Evolutionary conservation across 2,888 invertebrate genomes (phyloP).

Genomic region (Caenorhabditis sulstoni): DNA sequence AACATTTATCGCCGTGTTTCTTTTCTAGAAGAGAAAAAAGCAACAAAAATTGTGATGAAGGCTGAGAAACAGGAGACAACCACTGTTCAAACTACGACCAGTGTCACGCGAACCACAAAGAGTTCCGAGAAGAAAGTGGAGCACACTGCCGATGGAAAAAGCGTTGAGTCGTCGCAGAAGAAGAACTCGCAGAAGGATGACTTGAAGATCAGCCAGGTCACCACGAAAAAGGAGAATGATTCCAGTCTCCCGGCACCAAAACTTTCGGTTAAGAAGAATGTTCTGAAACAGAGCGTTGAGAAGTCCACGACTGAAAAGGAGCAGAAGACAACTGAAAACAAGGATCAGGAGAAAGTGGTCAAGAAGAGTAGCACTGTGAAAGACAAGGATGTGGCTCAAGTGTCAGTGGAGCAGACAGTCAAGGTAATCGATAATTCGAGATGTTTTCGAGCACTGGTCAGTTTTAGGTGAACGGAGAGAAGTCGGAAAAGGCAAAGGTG

Average conservation of each 20-base stretch:
- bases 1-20: not conserved
- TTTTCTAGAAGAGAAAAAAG: constrained; percentile 46
- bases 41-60: constrained; percentile 54
- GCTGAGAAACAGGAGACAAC: constrained; percentile 65
- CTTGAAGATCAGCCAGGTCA: constrained; percentile 63
- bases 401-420: constrained; percentile 46
- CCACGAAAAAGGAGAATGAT: constrained; percentile 65
- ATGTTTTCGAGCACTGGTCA: not conserved
- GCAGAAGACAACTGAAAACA: constrained; percentile 49
- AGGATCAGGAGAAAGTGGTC: constrained; percentile 38
- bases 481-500: constrained; percentile 44
- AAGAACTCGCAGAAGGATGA: constrained; percentile 62
- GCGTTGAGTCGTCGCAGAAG: constrained; percentile 59
- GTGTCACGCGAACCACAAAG: constrained; percentile 50
- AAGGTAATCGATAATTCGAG: constrained; percentile 18
- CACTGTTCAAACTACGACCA: constrained; percentile 66
- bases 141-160: constrained; percentile 61
- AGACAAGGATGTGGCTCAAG: constrained; percentile 45
- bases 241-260: constrained; percentile 50
- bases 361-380: constrained; percentile 56
- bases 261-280: constrained; percentile 62
- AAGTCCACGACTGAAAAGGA: constrained; percentile 63
- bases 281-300: constrained; percentile 59
- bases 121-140: constrained; percentile 59
- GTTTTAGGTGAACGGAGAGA: constrained; percentile 58